phyloP scores from a whole-genome alignment of 2,888 invertebrate species.

The Antheraea yamamai region DNA sequence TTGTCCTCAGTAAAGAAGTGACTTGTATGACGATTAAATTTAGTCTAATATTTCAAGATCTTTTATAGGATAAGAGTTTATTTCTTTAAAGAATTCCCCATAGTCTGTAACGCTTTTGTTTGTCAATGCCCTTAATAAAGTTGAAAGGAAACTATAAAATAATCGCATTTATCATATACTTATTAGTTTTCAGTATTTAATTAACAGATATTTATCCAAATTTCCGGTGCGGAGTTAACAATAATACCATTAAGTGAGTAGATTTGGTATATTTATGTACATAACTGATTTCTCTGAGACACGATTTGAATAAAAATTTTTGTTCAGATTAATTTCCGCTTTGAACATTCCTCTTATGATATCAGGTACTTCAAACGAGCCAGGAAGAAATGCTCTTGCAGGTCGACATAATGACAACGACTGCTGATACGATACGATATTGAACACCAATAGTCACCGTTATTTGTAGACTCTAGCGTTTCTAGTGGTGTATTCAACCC shows the following conservation, averaged over 20 bases:
- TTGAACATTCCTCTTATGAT: no score
- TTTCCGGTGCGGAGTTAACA: background rate
- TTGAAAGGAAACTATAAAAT: background rate
- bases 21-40: background rate
- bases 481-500: no score
- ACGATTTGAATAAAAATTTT: no score
- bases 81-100: background rate
- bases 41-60: background rate
- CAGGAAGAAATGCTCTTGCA: no score
- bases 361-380: no score
- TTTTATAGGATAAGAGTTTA: background rate
- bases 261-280: no score
- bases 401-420: no score
- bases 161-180: background rate
- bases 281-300: no score
- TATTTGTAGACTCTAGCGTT: no score
- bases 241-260: background rate
- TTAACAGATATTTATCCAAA: background rate
- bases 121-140: background rate
- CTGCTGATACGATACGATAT: no score
- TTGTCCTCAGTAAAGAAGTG: background rate
- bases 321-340: no score
- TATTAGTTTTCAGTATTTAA: background rate
- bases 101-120: background rate
- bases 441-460: no score